These are phyloP conservation scores for Pachycephala philippinensis DNA, from an alignment of 2,113 vertebrate genomes.

Conservation along the genomic window DNA sequence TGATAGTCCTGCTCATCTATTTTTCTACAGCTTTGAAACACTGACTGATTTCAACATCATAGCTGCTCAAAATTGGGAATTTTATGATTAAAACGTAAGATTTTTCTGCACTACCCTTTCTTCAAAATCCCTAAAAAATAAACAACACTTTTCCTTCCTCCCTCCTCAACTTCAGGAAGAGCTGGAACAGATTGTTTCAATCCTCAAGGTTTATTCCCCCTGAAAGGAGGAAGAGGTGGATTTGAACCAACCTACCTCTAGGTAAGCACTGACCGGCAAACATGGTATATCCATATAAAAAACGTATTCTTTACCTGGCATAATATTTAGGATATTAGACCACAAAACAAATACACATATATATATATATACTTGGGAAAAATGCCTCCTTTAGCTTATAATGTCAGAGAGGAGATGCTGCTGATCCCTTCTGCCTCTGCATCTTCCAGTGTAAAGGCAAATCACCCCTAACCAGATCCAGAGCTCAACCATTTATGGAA, in stretches of 20 bases:
- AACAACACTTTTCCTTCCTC: not conserved
- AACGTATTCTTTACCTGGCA: not conserved
- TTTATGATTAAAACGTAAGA: not conserved
- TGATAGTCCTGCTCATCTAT: not conserved
- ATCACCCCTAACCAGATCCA: not conserved
- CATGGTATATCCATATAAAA: accelerated
- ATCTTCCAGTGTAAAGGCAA: not conserved
- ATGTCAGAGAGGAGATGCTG: not conserved
- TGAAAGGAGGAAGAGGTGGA: not conserved
- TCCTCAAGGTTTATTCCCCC: not conserved
- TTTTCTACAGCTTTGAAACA: not conserved
- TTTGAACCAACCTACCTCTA: not conserved
- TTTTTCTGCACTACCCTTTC: not conserved
- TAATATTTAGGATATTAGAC: not conserved
- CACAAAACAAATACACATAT: accelerated
- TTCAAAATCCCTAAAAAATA: not conserved
- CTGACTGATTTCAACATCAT: not conserved
- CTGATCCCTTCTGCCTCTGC: not conserved
- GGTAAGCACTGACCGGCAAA: not conserved
- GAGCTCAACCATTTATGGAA: not conserved
- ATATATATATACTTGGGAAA: not conserved
- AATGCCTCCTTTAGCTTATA: not conserved
- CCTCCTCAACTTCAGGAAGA: not conserved
- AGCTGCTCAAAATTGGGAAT: not conserved
- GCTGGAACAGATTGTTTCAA: not conserved